phyloP scores from a whole-genome alignment of 2,113 vertebrate species.

The Lasiurus cinereus region DNA sequence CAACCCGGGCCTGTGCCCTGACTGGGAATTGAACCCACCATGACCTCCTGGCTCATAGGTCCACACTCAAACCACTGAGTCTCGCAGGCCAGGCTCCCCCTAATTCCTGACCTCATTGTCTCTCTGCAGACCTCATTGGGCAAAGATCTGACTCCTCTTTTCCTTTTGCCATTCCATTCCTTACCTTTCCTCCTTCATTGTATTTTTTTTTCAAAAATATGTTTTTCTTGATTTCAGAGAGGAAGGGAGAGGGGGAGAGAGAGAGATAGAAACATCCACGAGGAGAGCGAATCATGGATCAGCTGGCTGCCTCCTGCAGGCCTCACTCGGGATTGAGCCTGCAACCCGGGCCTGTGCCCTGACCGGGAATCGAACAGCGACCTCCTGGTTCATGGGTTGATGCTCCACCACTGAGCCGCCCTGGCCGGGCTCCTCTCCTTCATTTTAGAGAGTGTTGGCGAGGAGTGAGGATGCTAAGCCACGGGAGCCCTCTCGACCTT shows the following conservation, averaged over 20 bases:
- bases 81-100: not conserved
- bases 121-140: slow-evolving; percentile 48
- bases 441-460: slow-evolving; percentile 50
- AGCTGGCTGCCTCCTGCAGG: too few species aligned
- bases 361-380: too few species aligned
- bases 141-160: slow-evolving; percentile 30
- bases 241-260: too few species aligned
- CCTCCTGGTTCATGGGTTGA: too few species aligned
- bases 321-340: too few species aligned
- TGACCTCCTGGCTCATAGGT: not conserved
- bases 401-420: too few species aligned
- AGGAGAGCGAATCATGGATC: too few species aligned
- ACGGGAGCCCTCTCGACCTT: not conserved
- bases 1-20: not conserved
- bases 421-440: not conserved
- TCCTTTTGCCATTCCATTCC: not conserved
- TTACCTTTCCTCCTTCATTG: not conserved
- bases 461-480: not conserved
- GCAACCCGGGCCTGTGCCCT: too few species aligned
- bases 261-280: too few species aligned
- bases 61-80: not conserved
- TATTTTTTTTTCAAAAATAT: not conserved
- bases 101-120: not conserved
- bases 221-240: too few species aligned
- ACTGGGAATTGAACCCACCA: not conserved